A percentile compares a stretch with the other conserved stretches of the same genome.
Evolutionary conservation across 2,797 vertebrate genomes (phyloP).

Genomic region (Mionectes olivaceus): DNA sequence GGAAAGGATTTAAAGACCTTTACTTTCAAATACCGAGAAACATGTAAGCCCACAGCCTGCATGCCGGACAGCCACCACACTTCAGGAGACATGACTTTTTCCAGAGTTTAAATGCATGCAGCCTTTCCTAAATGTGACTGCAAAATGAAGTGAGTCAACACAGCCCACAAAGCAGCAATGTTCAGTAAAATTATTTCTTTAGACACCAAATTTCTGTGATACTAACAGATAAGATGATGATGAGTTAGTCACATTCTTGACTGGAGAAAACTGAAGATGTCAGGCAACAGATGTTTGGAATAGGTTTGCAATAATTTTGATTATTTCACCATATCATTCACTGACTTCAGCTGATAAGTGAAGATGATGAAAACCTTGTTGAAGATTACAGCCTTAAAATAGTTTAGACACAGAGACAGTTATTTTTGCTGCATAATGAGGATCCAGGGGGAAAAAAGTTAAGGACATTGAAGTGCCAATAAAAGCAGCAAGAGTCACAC

Average conservation of each 20-base stretch:
- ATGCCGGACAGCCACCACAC: background rate
- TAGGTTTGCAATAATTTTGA: constrained; percentile 34
- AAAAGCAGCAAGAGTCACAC: constrained; percentile 1
- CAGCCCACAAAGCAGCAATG: constrained; percentile 31
- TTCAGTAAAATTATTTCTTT: constrained; percentile 27
- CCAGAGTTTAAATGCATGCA: background rate
- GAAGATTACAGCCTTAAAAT: constrained; percentile 27
- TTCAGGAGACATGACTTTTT: background rate
- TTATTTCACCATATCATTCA: constrained; percentile 35
- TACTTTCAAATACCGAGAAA: background rate
- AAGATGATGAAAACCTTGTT: constrained; percentile 19
- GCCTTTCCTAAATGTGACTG: background rate
- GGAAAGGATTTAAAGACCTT: background rate
- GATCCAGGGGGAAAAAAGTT: background rate
- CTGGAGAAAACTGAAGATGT: constrained; percentile 42
- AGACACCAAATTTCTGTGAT: constrained; percentile 35
- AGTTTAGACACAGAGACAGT: background rate
- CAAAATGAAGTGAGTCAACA: constrained; percentile 15
- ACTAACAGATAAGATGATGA: constrained; percentile 45
- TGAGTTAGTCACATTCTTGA: constrained; percentile 28
- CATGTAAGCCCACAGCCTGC: background rate
- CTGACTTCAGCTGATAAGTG: background rate
- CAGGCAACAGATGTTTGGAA: constrained; percentile 57
- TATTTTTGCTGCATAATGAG: constrained; percentile 14
- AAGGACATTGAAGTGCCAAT: background rate